Base-by-base conservation (phyloP, 2,113 vertebrate genomes). In the Charadrius vociferus region DNA sequence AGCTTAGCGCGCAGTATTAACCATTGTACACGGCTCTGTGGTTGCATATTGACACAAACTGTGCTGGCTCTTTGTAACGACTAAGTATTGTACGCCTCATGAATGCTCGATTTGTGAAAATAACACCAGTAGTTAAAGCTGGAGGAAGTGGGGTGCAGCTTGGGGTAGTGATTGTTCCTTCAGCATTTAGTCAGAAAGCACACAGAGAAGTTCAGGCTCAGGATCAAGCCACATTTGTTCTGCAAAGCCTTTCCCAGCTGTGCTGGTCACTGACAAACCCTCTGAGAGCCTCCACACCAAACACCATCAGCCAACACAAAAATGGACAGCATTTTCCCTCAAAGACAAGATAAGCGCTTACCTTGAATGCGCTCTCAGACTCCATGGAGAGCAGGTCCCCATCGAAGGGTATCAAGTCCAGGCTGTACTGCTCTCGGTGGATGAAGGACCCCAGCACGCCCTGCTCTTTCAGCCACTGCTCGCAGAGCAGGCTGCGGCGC, bases 341-440 rank as follows among this genome's bases (percentile, higher is more conserved):
- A 0, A 32, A 23, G 41, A 32, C 0, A 15, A 83, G 73, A 6
- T 0, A 3, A 47, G 41, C 0, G 4, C 95, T 32, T 95, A 99
- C 99, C 98, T 99, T 99, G 96, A 99, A 99, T 0, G 99, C 99
- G 6, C 98, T 98, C 94, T 99, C 99, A 0, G 99, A 99, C 86
- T 99, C 99, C 99, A 99, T 99, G 95, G 99, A 99, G 24, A 99
- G 98, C 88, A 99, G 98, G 92, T 99, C 99, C 18, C 99, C 99
- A 1, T 99, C 99, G 10, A 99, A 99, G 9, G 99, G 99, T 65
- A 99, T 99, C 68, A 99, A 96, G 92, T 99, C 99, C 45, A 99
- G 98, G 90, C 99, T 99, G 91, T 99, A 99, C 94, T 99, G 99
- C 23, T 99, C 99, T 1, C 99, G 98, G 82, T 99, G 99, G 93